Percentiles rank a stretch among this genome's conserved stretches.
Conservation (phyloP, 2,113 vertebrate genomes). For the Anser cygnoides region DNA sequence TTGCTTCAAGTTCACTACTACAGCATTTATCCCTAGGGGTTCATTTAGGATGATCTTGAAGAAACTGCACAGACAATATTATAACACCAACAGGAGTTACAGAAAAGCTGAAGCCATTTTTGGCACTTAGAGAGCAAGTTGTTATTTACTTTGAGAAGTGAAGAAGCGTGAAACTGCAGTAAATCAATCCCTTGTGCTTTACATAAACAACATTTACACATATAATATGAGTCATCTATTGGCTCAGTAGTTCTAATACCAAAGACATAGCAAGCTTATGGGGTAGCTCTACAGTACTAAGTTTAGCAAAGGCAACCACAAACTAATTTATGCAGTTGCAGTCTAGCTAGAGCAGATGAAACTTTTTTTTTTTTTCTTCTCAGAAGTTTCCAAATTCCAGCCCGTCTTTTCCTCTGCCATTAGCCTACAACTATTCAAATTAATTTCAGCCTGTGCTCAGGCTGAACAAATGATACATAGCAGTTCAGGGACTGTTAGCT, state of each 20-base stretch:
- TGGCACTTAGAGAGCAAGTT: not conserved
- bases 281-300: not conserved
- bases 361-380: not conserved
- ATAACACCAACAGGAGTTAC: not conserved
- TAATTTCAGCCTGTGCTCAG: not conserved
- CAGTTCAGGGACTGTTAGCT: not conserved
- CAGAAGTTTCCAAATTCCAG: not conserved
- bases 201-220: not conserved
- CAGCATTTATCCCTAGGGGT: not conserved
- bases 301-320: not conserved
- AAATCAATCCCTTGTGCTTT: not conserved
- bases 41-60: slow-evolving; percentile 46
- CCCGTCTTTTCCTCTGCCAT: not conserved
- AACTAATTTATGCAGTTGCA: not conserved
- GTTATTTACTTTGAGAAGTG: not conserved
- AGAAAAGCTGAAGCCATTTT: slow-evolving; percentile 7
- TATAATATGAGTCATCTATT: not conserved
- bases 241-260: not conserved
- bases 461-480: not conserved
- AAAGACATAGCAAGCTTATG: not conserved
- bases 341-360: not conserved
- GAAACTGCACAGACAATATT: slow-evolving; percentile 36
- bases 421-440: not conserved
- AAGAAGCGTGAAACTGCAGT: not conserved
- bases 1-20: slow-evolving; percentile 30